Percentiles rank a stretch among this genome's conserved stretches.
Conservation (phyloP, 2,113 vertebrate genomes). For the Sterrhoptilus dennistouni region DNA sequence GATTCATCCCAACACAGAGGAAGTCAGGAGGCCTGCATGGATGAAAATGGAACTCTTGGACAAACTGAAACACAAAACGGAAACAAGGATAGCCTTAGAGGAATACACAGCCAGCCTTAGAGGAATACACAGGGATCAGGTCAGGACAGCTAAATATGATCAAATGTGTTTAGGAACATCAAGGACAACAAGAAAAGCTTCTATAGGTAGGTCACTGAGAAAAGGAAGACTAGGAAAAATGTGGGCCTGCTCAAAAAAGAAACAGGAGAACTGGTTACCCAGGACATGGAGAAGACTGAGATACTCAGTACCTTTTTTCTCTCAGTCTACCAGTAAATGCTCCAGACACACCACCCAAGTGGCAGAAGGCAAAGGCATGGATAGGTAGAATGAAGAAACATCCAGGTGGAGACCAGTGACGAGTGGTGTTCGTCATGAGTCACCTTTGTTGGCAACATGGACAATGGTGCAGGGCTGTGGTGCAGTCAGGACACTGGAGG, state of each 20-base stretch:
- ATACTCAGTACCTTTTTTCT: not conserved
- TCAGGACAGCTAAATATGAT: not conserved
- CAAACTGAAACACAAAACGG: not conserved
- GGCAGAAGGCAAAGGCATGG: not conserved
- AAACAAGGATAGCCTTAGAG: not conserved
- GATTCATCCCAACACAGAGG: not conserved
- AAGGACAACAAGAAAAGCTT: not conserved
- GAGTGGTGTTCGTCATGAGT: not conserved
- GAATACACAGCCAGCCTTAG: not conserved
- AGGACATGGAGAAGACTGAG: not conserved
- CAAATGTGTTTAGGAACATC: not conserved
- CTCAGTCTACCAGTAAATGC: not conserved
- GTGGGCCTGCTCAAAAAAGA: not conserved
- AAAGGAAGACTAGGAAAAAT: not conserved
- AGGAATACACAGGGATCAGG: not conserved
- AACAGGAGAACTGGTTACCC: not conserved
- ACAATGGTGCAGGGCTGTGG: not conserved
- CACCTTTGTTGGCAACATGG: accelerated
- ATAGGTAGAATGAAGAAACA: not conserved
- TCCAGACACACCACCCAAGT: accelerated
- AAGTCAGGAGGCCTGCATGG: not conserved
- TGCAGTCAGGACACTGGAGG: not conserved
- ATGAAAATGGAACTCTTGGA: not conserved
- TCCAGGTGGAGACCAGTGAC: not conserved
- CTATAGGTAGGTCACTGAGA: not conserved